phyloP scores from a whole-genome alignment of 2,797 vertebrate genomes.

The Gallinago solitaria region DNA sequence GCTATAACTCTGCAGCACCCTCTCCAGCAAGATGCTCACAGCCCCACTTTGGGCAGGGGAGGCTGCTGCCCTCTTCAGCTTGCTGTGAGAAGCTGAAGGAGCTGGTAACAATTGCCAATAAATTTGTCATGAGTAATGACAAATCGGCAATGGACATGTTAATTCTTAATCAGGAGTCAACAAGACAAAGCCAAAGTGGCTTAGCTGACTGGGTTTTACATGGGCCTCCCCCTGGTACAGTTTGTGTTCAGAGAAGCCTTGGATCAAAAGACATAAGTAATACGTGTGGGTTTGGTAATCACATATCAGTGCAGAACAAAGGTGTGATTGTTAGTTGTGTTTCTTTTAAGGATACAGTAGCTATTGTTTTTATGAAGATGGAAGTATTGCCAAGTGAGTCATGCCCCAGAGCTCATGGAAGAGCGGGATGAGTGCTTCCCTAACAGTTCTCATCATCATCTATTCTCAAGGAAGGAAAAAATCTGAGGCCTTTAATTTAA shows the following conservation, averaged over 20 bases:
- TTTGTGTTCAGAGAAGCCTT: background rate
- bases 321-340: background rate
- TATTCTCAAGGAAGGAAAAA: background rate
- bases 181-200: background rate
- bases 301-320: background rate
- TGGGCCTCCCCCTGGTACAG: background rate
- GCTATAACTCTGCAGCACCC: background rate
- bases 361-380: background rate
- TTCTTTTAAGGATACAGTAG: background rate
- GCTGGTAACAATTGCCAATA: background rate
- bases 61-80: background rate
- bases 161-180: background rate
- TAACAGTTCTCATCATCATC: background rate
- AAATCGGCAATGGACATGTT: background rate
- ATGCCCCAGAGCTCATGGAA: background rate
- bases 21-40: fast-evolving
- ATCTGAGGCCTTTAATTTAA: background rate
- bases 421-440: background rate
- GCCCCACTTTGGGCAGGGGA: background rate
- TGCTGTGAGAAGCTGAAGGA: background rate
- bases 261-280: background rate
- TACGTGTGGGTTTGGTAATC: background rate
- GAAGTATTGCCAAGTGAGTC: background rate
- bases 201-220: background rate
- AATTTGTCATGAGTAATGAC: background rate